Percentiles rank a stretch among this genome's conserved stretches.
Conservation (phyloP, 2,113 vertebrate species). For the Leucopsar rothschildi region DNA sequence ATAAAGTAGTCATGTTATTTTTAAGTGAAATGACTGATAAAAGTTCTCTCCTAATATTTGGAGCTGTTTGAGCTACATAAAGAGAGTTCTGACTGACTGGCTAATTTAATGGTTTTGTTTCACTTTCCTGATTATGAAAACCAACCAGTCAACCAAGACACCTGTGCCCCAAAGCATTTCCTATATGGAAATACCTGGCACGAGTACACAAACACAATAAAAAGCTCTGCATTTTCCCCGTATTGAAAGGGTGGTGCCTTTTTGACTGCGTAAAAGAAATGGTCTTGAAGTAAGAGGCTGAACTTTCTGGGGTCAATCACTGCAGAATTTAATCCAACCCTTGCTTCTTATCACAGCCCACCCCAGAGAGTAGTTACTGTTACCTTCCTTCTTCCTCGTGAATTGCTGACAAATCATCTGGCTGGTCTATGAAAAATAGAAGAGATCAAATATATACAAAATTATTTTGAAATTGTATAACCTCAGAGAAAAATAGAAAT, state of each 20-base stretch:
- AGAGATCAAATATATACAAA: conserved; percentile 6
- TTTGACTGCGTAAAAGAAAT: neutral
- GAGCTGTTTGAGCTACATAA: neutral
- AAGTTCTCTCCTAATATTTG: neutral
- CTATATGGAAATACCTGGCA: neutral
- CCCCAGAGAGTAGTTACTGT: neutral
- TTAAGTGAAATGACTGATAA: neutral
- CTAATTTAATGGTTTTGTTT: neutral
- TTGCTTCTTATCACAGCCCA: neutral
- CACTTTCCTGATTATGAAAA: neutral
- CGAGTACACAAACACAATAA: neutral
- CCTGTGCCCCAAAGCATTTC: neutral
- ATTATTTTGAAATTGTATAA: conserved; percentile 21
- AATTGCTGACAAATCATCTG: conserved; percentile 3
- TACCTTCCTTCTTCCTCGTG: neutral
- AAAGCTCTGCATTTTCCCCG: neutral
- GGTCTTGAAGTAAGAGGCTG: neutral
- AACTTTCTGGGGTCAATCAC: neutral
- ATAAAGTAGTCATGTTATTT: neutral
- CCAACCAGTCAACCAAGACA: neutral
- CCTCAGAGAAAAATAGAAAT: neutral
- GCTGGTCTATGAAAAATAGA: neutral
- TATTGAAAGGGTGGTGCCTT: neutral
- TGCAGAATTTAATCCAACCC: conserved; percentile 4
- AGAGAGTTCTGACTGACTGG: neutral